Evolutionary conservation across 2,888 invertebrate genomes (phyloP), one percentile per base, ranked within the genome.

Genomic region (Neoascia interrupta): DNA sequence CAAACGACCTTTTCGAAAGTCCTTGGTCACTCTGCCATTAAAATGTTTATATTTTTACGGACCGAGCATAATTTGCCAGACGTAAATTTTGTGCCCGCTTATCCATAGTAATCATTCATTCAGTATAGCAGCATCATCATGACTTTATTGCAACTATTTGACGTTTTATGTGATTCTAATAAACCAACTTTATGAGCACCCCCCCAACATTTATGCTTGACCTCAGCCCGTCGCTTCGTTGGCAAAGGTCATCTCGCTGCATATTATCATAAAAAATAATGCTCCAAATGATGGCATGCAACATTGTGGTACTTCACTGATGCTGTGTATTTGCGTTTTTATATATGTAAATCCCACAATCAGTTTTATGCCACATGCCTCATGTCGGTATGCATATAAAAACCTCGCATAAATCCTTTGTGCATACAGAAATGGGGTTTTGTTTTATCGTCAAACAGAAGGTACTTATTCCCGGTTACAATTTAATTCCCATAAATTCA

Each of bases 401-500:
- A 58, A 69, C 58, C 49, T 6, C 26, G 16, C 26, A 70, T 70
- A 61, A 61, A 61, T 61, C 53, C 51, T 70, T 26, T 47, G 16
- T 47, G 47, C 28, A 31, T 19, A 36, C 13, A n/a, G n/a, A n/a
- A n/a, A n/a, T n/a, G n/a, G n/a, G n/a, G n/a, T n/a, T n/a, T n/a
- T n/a, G n/a, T n/a, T n/a, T n/a, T n/a, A n/a, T n/a, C n/a, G n/a
- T n/a, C n/a, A n/a, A n/a, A n/a, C n/a, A n/a, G n/a, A n/a, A n/a
- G n/a, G n/a, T n/a, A n/a, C n/a, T 10, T 51, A 11, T 49, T 31
- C 34, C 36, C 54, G 39, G 56, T n/a, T n/a, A 64, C 72, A 72
- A 72, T 72, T 72, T 58, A 72, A 56, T 64, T 64, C 56, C 21
- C 51, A 72, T 72, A 64, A 72, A 72, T 64, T 28, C 56, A 64